These are phyloP conservation scores for Heliconius eleuchia DNA, from an alignment of 1,140 invertebrate genomes.

Conservation along the genomic window DNA sequence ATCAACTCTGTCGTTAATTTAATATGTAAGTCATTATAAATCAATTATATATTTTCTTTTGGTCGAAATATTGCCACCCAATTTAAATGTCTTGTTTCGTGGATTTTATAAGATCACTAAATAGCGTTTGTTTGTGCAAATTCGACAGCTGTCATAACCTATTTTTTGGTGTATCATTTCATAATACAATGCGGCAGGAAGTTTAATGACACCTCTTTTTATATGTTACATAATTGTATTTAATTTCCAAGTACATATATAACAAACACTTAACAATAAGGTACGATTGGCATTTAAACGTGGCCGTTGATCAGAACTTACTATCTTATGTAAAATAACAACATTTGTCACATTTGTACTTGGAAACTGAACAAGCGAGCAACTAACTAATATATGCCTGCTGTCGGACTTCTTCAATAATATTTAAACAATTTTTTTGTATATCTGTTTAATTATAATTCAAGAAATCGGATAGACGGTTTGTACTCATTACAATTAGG, in stretches of 20 bases:
- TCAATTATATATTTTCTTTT: neutral
- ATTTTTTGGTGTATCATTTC: constrained; percentile 28
- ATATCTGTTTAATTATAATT: constrained; percentile 25
- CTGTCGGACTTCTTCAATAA: constrained; percentile 27
- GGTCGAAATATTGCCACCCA: constrained; percentile 17
- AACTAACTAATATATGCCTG: constrained; percentile 38
- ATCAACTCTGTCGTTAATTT: neutral
- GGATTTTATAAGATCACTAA: constrained; percentile 13
- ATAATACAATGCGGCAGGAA: constrained; percentile 37
- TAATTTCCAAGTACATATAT: constrained; percentile 19
- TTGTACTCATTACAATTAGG: constrained; percentile 40
- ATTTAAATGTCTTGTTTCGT: constrained; percentile 23
- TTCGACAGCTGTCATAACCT: constrained; percentile 42
- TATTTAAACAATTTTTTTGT: constrained; percentile 15
- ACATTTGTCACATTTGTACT: constrained; percentile 17
- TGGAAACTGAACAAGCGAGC: constrained; percentile 33
- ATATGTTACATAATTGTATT: constrained; percentile 25
- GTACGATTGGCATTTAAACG: neutral
- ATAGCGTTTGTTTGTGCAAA: constrained; percentile 38
- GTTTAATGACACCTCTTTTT: constrained; percentile 25
- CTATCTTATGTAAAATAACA: constrained; percentile 10
- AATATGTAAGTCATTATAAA: constrained; percentile 4
- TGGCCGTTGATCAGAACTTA: neutral
- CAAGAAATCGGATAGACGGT: constrained; percentile 32
- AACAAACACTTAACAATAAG: constrained; percentile 16